Conservation (phyloP, 2,888 invertebrate genomes). For the Cryptus armator region DNA sequence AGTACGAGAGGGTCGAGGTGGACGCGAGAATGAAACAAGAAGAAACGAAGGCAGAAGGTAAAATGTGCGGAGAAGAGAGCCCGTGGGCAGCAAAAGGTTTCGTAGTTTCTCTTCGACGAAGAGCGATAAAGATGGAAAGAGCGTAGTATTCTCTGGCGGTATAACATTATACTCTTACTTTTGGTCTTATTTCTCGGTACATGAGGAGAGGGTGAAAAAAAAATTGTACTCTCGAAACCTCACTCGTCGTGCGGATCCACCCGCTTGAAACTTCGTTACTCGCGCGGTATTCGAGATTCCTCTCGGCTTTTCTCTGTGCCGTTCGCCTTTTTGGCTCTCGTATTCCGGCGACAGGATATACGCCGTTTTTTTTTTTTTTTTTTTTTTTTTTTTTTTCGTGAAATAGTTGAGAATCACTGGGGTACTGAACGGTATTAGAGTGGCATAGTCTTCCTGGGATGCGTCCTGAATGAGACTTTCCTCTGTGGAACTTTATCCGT, state of each 20-base stretch:
- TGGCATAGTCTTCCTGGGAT: conserved; percentile 49
- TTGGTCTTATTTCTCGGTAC: neutral
- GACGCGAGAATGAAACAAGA: conserved; percentile 33
- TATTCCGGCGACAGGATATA: neutral
- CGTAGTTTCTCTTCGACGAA: conserved; percentile 49
- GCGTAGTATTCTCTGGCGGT: neutral
- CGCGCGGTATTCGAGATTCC: neutral
- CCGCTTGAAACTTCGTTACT: conserved; percentile 11
- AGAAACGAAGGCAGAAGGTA: conserved; percentile 18
- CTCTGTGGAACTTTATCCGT: conserved; percentile 52
- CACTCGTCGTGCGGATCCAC: neutral
- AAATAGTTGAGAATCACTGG: conserved; percentile 58
- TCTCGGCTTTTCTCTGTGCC: neutral
- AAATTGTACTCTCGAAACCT: neutral
- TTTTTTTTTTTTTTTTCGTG: neutral
- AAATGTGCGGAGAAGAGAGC: conserved; percentile 25
- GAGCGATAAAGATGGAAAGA: conserved; percentile 1
- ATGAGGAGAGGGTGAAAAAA: neutral
- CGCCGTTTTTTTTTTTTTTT: neutral
- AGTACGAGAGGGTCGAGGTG: too few relatives aligned
- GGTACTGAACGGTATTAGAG: conserved; percentile 8
- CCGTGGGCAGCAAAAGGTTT: conserved; percentile 30
- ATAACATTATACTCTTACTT: neutral
- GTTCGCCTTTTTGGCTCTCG: neutral
- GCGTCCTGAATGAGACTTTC: conserved; percentile 35